phyloP scores from a whole-genome alignment of 2,888 invertebrate genomes.

The Hipparchia sbordonii region DNA sequence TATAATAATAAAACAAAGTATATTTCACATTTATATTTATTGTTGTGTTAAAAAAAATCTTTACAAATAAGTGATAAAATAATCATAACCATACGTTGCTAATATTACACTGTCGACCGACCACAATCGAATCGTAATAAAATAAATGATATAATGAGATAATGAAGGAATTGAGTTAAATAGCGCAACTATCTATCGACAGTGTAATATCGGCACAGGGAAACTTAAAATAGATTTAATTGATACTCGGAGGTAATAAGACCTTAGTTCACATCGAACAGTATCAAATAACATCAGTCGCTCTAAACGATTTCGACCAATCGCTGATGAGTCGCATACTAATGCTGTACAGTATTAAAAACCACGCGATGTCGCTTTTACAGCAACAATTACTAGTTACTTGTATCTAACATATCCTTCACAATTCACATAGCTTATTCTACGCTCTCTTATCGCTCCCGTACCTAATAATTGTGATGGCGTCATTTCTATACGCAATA shows the following conservation, averaged over 20 bases:
- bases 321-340: conserved; percentile 45
- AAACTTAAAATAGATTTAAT: conserved; percentile 77
- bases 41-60: conserved; percentile 81
- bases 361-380: conserved; percentile 60
- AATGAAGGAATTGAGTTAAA: conserved; percentile 38
- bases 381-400: conserved; percentile 72
- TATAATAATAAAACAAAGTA: conserved; percentile 57
- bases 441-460: conserved; percentile 62
- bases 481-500: conserved; percentile 59
- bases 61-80: conserved; percentile 82
- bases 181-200: conserved; percentile 38
- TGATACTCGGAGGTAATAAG: conserved; percentile 83
- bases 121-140: conserved; percentile 42
- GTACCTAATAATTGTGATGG: conserved; percentile 71
- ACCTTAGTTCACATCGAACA: conserved; percentile 73
- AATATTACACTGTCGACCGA: conserved; percentile 58
- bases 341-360: conserved; percentile 58
- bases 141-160: conserved; percentile 38
- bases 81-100: conserved; percentile 66
- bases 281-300: conserved; percentile 79
- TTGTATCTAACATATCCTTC: conserved; percentile 70
- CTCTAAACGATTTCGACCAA: conserved; percentile 59
- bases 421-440: conserved; percentile 62
- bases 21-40: conserved; percentile 82
- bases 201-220: conserved; percentile 61